Evolutionary conservation across 2,113 vertebrate species (phyloP).

Genomic region (Abramis brama): DNA sequence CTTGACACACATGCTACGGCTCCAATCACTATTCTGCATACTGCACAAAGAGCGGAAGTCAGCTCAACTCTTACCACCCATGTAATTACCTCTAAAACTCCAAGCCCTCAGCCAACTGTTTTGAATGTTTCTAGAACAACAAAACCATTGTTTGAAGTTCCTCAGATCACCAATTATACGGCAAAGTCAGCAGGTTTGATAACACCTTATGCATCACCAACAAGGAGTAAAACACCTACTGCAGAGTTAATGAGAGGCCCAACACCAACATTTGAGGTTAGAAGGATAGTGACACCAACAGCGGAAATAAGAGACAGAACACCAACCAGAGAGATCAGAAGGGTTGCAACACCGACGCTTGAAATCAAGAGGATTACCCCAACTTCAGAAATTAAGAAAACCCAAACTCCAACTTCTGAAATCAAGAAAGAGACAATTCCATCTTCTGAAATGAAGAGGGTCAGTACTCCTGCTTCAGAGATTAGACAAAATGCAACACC

Average conservation of each 20-base stretch:
- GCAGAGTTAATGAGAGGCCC: conserved; percentile 43
- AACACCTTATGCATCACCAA: conserved; percentile 62
- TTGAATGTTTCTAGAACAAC: conserved; percentile 68
- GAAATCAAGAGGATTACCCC: conserved; percentile 48
- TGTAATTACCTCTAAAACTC: conserved; percentile 63
- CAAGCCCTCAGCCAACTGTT: conserved; percentile 65
- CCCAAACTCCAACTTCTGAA: conserved; percentile 21
- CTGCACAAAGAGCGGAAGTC: conserved; percentile 21
- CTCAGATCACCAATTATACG: conserved; percentile 76
- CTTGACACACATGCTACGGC: conserved; percentile 34
- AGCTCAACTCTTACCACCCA: conserved; percentile 27
- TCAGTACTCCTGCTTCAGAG: conserved; percentile 44
- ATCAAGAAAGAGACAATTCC: conserved; percentile 56
- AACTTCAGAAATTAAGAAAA: conserved; percentile 50
- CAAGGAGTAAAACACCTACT: conserved; percentile 43
- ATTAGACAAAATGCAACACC: conserved; percentile 37
- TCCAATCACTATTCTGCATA: conserved; percentile 45
- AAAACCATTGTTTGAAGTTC: conserved; percentile 79
- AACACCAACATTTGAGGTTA: conserved; percentile 44
- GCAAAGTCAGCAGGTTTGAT: conserved; percentile 65
- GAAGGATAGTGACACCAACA: conserved; percentile 40
- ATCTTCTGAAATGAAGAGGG: conserved; percentile 51
- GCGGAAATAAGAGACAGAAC: conserved; percentile 41
- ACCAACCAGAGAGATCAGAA: conserved; percentile 52
- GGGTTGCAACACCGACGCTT: conserved; percentile 29